Evolutionary conservation across 2,797 vertebrate species (phyloP).

Genomic region (Vespertilio murinus): DNA sequence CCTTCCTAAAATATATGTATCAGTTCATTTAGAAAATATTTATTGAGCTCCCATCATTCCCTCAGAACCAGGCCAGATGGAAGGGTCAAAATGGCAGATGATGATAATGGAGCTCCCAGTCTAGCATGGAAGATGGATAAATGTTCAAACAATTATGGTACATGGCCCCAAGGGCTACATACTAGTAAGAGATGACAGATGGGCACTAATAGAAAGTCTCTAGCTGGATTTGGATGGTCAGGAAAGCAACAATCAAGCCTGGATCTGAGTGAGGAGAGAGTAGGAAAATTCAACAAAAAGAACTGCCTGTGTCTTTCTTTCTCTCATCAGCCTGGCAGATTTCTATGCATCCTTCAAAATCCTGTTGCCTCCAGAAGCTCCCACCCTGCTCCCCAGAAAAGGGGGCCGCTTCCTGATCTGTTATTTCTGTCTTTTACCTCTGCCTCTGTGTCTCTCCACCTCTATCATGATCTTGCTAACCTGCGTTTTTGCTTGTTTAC

Average conservation of each 20-base stretch:
- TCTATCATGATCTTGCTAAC: background rate
- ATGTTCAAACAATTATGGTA: background rate
- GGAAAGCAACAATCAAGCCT: background rate
- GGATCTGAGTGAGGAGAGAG: background rate
- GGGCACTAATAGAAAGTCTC: background rate
- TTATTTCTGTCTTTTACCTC: background rate
- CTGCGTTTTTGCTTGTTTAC: background rate
- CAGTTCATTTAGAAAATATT: constrained; percentile 17
- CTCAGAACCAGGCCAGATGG: background rate
- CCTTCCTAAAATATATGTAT: constrained; percentile 2
- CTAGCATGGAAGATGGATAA: background rate
- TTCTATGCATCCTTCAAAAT: background rate
- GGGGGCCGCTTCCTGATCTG: background rate
- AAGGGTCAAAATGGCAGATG: background rate
- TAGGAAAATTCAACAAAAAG: background rate
- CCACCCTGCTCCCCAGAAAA: background rate
- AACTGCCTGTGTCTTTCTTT: background rate
- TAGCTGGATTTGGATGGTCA: background rate
- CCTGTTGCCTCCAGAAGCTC: background rate
- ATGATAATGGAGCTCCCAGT: background rate
- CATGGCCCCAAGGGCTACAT: background rate
- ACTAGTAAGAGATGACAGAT: background rate
- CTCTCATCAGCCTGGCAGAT: background rate
- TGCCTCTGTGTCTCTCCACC: background rate
- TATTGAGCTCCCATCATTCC: background rate